Conservation (phyloP, 2,797 vertebrate species). For the Benthosema pterotum region DNA sequence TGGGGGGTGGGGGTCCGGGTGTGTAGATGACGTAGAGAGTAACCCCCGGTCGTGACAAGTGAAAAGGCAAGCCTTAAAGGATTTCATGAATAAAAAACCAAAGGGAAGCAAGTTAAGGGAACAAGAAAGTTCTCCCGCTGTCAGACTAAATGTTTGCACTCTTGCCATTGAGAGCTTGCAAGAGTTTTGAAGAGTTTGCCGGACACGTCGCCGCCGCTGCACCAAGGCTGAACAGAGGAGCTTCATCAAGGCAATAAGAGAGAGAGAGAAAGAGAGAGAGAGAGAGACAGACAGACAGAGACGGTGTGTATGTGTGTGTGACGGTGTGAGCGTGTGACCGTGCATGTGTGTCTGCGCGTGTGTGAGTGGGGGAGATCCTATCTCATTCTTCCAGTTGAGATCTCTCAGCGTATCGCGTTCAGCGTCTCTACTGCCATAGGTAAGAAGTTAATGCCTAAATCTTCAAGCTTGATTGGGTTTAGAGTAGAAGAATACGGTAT, state of each 20-base stretch:
- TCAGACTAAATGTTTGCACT: constrained; percentile 82
- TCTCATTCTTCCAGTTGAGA: constrained; percentile 77
- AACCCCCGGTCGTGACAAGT: constrained; percentile 85
- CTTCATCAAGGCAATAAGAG: constrained; percentile 10
- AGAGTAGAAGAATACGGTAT: too few species aligned
- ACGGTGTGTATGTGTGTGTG: constrained; percentile 6
- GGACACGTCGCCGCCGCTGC: constrained; percentile 78
- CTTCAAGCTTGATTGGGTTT: too few species aligned
- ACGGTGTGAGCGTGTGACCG: not conserved
- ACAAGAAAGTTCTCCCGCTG: constrained; percentile 82
- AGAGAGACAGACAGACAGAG: constrained; percentile 50
- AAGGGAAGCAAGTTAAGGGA: constrained; percentile 81
- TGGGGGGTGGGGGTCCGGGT: constrained; percentile 17
- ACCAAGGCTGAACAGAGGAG: constrained; percentile 49
- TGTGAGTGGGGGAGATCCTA: constrained; percentile 69
- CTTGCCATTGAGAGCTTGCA: constrained; percentile 66
- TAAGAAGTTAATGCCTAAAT: constrained; percentile 53
- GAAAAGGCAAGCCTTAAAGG: constrained; percentile 84
- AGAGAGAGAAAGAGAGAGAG: constrained; percentile 24
- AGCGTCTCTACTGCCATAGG: constrained; percentile 65
- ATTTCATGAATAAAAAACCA: constrained; percentile 90
- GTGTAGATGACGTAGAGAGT: constrained; percentile 88
- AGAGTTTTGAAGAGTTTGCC: constrained; percentile 67
- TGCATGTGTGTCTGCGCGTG: constrained; percentile 1
- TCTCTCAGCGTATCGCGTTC: constrained; percentile 67